phyloP scores from a whole-genome alignment of 1,140 invertebrate genomes.

The Bombus soroeensis region DNA sequence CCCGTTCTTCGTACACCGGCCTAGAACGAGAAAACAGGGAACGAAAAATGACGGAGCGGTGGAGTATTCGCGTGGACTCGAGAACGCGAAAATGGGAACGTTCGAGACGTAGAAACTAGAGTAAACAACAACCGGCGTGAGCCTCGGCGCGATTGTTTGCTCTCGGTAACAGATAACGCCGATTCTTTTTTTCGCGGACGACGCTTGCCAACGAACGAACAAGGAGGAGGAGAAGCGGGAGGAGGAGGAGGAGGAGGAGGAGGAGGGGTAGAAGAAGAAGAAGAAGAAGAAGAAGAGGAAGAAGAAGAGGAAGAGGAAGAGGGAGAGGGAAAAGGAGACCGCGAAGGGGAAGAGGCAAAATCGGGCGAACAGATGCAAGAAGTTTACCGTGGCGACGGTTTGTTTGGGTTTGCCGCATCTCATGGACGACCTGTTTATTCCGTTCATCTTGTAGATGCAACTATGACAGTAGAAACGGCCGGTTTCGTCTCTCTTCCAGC shows the following conservation, averaged over 20 bases:
- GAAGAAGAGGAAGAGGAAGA: background rate
- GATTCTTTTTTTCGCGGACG: conserved; percentile 46
- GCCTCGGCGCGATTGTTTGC: conserved; percentile 78
- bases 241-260: background rate
- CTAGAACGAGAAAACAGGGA: conserved; percentile 77
- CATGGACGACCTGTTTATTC: conserved; percentile 91
- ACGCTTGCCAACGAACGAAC: background rate
- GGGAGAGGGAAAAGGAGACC: background rate
- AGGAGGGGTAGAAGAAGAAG: background rate
- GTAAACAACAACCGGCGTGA: conserved; percentile 76
- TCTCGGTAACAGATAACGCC: conserved; percentile 76
- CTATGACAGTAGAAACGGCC: conserved; percentile 96
- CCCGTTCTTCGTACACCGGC: conserved; percentile 88
- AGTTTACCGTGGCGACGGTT: conserved; percentile 72
- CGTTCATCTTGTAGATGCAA: conserved; percentile 94
- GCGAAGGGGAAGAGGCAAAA: background rate
- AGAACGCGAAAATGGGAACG: conserved; percentile 71
- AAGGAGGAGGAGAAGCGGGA: fast-evolving
- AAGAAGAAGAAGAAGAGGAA: fast-evolving
- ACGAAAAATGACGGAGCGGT: background rate
- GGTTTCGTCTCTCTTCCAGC: conserved; percentile 94
- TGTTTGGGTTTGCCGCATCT: conserved; percentile 83
- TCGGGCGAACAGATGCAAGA: conserved; percentile 5
- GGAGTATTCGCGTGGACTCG: conserved; percentile 59
- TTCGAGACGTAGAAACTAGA: conserved; percentile 78